phyloP scores from a whole-genome alignment of 37 sponge, comb jelly and placozoan species.

The Diacarnus erythraeanus region DNA sequence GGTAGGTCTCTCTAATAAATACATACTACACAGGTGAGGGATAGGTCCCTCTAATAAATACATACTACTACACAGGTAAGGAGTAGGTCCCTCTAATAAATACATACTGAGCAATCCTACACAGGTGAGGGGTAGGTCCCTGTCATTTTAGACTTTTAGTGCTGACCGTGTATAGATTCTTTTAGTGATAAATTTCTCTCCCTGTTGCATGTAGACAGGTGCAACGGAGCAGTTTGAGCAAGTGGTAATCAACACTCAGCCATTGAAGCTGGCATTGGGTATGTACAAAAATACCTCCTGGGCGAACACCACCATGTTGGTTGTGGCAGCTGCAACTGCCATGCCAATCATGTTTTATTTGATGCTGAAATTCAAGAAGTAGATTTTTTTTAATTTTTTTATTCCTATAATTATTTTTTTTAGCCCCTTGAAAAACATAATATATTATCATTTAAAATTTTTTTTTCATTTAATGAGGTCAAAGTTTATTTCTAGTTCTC shows the following conservation, averaged over 20 bases:
- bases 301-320: neutral
- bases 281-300: conserved; percentile 3
- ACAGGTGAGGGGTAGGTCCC: conserved; percentile 51
- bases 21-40: conserved; percentile 57
- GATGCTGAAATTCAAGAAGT: neutral
- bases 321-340: conserved; percentile 6
- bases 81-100: too few relatives aligned
- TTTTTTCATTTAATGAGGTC: neutral
- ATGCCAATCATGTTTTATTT: neutral
- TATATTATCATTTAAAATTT: neutral
- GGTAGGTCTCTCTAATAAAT: too few relatives aligned
- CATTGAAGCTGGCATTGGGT: conserved; percentile 32
- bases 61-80: too few relatives aligned
- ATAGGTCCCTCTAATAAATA: too few relatives aligned
- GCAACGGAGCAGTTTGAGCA: conserved; percentile 74
- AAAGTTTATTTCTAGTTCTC: neutral
- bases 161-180: too few relatives aligned
- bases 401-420: neutral
- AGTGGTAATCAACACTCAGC: conserved; percentile 45
- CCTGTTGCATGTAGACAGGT: conserved; percentile 37
- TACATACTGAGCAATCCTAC: too few relatives aligned
- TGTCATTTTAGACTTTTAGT: neutral
- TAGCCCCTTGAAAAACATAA: neutral
- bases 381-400: neutral
- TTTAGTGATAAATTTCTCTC: neutral